Conservation (phyloP, 2,888 invertebrate species). For the Microchrysa polita region DNA sequence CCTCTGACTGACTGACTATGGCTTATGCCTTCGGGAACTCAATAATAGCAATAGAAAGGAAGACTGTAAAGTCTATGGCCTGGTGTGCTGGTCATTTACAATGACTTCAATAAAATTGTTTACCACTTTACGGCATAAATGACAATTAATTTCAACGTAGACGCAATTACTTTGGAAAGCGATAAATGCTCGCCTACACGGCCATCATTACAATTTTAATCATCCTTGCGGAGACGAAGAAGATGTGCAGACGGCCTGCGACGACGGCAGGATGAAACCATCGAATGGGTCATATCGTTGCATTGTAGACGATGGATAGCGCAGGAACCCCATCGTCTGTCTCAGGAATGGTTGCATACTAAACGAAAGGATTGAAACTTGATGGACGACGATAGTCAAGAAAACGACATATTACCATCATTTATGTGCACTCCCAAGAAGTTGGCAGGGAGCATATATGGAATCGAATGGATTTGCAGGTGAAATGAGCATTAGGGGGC, state of each 20-base stretch:
- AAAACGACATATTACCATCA: neutral
- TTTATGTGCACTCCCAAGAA: neutral
- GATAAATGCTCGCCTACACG: conserved; percentile 30
- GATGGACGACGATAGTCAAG: conserved; percentile 11
- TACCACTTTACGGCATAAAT: conserved; percentile 25
- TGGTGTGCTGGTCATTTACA: neutral
- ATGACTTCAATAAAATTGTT: conserved; percentile 12
- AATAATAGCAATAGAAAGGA: too few species aligned
- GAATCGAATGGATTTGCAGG: neutral
- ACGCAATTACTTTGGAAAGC: conserved; percentile 3
- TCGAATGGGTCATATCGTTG: too few species aligned
- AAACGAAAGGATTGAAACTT: neutral
- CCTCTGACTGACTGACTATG: neutral
- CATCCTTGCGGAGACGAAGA: neutral
- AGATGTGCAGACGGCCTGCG: neutral
- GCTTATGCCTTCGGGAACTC: too few species aligned
- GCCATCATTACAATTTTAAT: conserved; percentile 28
- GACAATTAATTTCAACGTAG: conserved; percentile 36
- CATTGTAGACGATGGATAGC: neutral
- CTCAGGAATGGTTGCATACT: neutral
- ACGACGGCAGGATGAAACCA: too few species aligned
- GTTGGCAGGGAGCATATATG: neutral
- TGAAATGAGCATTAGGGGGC: neutral
- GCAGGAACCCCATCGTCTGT: neutral
- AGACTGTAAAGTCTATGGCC: neutral